Evolutionary conservation across 2,113 vertebrate genomes (phyloP), one percentile per base, ranked within the genome.

Genomic region (Scopus umbretta): DNA sequence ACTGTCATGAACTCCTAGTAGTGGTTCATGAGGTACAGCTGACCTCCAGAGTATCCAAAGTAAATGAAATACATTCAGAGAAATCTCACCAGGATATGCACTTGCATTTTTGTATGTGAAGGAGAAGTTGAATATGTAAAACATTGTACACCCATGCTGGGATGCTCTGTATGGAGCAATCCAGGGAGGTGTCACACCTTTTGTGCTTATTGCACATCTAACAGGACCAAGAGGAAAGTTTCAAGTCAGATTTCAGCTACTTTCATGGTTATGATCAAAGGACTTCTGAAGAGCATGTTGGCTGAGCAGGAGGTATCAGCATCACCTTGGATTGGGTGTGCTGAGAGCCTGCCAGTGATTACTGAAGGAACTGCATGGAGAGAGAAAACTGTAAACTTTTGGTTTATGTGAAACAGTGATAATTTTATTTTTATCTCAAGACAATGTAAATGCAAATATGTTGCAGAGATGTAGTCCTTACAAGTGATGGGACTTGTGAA

Each of bases 1-100:
- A 11, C 36, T 0, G 0, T 20, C 73, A 73, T 16, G 23, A 47
- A 11, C 78, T 30, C 38, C n/a, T 5, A 21, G 81, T 11, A 42
- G 32, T 59, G 62, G 56, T 59, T 94, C 70, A 67, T 17, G 52
- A 32, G 30, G 40, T 22, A 14, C 55, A 43, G 40, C 52, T 94
- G 34, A 88, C 25, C 61, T 63, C 43, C 52, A 34, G 56, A 30
- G 29, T 19, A 38, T 32, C 67, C 26, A 7, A 34, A 55, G 32
- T 40, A 23, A 68, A 47, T 11, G 4, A 19, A 74, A 58, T 36
- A 16, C 25, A 14, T 30, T 36, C 56, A 63, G 62, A n/a, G 49
- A 59, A 52, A 22, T 50, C 53, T 83, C 58, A 79, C 19, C 74
- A 59, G 79, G 42, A 59, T 40, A 38, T 0, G 1, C 19, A 25